Percentiles rank a stretch among this genome's conserved stretches.
These are phyloP conservation scores for Manis javanica DNA, from an alignment of 2,797 vertebrate species.

Conservation along the genomic window DNA sequence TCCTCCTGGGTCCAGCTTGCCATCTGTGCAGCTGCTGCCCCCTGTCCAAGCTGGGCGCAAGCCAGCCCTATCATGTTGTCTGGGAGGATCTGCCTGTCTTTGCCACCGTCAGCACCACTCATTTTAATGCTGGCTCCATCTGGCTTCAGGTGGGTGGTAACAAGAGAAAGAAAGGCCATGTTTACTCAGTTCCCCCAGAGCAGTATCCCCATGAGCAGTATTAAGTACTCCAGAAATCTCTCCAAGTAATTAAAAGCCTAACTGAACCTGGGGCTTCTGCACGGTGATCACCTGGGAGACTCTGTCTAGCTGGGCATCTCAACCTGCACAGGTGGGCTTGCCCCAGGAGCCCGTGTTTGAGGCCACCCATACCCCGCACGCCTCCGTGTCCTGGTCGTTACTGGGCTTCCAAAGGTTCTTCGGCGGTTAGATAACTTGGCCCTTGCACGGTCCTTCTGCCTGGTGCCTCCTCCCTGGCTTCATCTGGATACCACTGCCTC, in stretches of 20 bases:
- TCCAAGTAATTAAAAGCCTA: neutral
- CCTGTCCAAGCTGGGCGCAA: neutral
- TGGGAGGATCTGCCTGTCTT: neutral
- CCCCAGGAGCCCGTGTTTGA: accelerated
- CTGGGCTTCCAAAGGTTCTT: neutral
- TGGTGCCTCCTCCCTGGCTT: neutral
- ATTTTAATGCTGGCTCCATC: neutral
- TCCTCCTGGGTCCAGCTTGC: neutral
- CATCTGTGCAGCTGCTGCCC: neutral
- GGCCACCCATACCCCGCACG: accelerated
- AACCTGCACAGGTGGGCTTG: neutral
- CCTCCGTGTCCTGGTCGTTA: neutral
- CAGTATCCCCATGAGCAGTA: neutral
- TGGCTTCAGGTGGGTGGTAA: neutral
- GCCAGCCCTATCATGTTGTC: neutral
- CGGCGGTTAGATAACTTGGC: neutral
- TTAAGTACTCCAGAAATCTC: neutral
- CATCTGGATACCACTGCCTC: neutral
- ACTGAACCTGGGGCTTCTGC: neutral
- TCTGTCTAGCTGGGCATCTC: neutral
- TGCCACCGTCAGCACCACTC: accelerated
- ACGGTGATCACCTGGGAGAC: neutral
- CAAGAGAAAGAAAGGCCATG: neutral
- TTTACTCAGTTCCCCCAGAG: neutral
- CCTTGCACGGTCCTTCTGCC: neutral